Evolutionary conservation across 2,113 vertebrate species (phyloP).

Genomic region (Anser brachyrhynchus): DNA sequence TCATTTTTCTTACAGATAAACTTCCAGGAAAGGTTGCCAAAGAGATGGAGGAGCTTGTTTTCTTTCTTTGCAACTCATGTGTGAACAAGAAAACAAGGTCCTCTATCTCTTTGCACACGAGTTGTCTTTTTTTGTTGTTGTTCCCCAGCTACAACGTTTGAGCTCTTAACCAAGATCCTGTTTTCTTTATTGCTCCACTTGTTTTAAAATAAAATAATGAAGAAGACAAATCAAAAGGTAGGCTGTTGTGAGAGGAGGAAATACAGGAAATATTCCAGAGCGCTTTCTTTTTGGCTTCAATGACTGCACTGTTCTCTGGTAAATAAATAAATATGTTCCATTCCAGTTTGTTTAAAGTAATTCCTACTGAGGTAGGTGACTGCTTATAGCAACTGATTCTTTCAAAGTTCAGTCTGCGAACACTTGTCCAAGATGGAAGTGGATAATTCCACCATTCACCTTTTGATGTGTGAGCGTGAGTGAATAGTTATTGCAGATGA

Average conservation of each 20-base stretch:
- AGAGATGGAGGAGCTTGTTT: neutral
- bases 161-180: neutral
- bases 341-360: neutral
- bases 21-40: neutral
- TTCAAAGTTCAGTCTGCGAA: neutral
- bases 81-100: neutral
- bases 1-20: neutral
- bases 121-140: neutral
- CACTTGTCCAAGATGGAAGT: neutral
- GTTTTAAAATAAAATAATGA: neutral
- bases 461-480: neutral
- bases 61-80: neutral
- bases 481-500: neutral
- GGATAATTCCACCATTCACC: neutral
- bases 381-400: neutral
- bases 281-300: neutral
- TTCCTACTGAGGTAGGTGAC: neutral
- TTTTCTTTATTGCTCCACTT: neutral
- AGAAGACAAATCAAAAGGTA: neutral
- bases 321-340: neutral
- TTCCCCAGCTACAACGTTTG: neutral
- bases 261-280: neutral
- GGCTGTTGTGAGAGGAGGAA: neutral
- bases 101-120: neutral
- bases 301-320: neutral